A percentile compares a stretch with the other conserved stretches of the same genome.
phyloP scores from a whole-genome alignment of 2,888 invertebrate genomes.

The Smittia sp. region DNA sequence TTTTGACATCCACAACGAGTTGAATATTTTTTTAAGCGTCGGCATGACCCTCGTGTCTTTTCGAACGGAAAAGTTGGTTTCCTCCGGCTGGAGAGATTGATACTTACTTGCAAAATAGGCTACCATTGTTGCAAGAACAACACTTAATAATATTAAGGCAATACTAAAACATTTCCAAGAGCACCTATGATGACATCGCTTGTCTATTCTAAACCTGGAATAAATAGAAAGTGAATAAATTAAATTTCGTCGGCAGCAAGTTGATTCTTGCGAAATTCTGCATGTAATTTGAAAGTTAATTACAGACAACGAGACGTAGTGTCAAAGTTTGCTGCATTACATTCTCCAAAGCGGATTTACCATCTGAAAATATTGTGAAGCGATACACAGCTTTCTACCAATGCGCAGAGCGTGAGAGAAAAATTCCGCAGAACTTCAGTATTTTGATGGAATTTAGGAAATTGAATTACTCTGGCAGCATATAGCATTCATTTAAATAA shows the following conservation, averaged over 20 bases:
- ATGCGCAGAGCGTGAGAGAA: too few species aligned
- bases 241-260: background rate
- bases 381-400: too few species aligned
- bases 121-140: slow-evolving; percentile 87
- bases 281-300: too few species aligned
- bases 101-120: slow-evolving; percentile 91
- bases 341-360: too few species aligned
- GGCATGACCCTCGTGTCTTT: background rate
- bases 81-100: background rate
- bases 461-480: too few species aligned
- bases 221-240: slow-evolving; percentile 32
- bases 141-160: slow-evolving; percentile 84
- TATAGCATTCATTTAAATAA: too few species aligned
- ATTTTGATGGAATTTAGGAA: too few species aligned
- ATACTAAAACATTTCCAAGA: slow-evolving; percentile 97
- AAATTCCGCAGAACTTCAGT: too few species aligned
- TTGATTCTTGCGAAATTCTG: too few species aligned
- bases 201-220: slow-evolving; percentile 81
- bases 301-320: too few species aligned
- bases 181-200: slow-evolving; percentile 89
- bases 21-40: background rate
- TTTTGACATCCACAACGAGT: background rate
- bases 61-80: background rate
- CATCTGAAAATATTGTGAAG: too few species aligned
- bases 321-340: too few species aligned